A percentile compares a stretch with the other conserved stretches of the same genome.
These are phyloP conservation scores for Disparrhopalites patrizii DNA, from an alignment of 2,888 invertebrate genomes.

Conservation along the genomic window DNA sequence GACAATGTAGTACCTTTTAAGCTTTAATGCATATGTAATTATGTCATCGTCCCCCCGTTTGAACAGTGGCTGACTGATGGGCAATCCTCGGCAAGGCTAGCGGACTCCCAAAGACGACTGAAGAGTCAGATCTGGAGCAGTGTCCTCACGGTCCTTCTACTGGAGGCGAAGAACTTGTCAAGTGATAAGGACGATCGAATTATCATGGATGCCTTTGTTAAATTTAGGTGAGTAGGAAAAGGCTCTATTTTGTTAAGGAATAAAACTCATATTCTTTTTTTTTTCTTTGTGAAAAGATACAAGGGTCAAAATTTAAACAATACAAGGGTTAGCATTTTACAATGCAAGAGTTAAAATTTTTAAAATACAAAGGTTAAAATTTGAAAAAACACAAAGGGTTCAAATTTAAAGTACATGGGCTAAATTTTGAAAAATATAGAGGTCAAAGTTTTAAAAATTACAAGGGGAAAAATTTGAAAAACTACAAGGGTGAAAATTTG, in stretches of 20 bases:
- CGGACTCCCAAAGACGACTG: conserved; percentile 74
- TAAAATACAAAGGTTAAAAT: no score
- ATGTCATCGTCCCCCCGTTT: not conserved
- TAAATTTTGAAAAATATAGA: no score
- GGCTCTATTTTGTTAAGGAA: not conserved
- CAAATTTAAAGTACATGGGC: no score
- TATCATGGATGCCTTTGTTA: conserved; percentile 88
- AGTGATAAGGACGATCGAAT: conserved; percentile 61
- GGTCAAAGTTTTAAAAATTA: no score
- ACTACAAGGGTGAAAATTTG: no score
- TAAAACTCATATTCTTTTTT: not conserved
- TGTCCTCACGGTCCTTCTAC: conserved; percentile 83
- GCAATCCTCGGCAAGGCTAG: conserved; percentile 52
- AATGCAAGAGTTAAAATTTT: no score
- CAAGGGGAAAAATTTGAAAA: no score
- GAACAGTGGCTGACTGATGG: conserved; percentile 46
- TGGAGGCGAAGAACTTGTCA: conserved; percentile 86
- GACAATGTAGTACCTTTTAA: no score
- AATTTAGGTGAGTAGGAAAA: conserved; percentile 70
- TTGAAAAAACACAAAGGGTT: no score
- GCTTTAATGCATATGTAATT: no score
- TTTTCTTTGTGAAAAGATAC: not conserved
- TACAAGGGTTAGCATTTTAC: no score
- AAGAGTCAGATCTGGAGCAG: conserved; percentile 97
- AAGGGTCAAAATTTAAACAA: no score